Evolutionary conservation across 1,140 invertebrate species (phyloP).

Genomic region (Diabrotica undecimpunctata): DNA sequence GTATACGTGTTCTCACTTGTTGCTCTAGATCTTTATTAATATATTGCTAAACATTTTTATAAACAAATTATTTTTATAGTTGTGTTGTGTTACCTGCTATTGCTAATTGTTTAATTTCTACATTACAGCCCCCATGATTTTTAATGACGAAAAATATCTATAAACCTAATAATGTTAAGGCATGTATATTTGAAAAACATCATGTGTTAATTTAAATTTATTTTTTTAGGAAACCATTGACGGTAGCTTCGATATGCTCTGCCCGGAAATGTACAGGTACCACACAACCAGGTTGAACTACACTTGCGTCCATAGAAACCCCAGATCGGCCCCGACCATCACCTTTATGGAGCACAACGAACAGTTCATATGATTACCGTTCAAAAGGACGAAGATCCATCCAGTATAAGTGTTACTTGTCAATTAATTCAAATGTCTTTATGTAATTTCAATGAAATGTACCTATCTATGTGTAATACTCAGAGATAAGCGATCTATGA

Average conservation of each 20-base stretch:
- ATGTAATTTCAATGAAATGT: background rate
- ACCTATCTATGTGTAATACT: background rate
- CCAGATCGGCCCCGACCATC: slow-evolving; percentile 38
- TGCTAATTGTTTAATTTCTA: no score
- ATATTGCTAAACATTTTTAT: no score
- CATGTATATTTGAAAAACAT: background rate
- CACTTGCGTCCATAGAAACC: slow-evolving; percentile 26
- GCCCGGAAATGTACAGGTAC: slow-evolving; percentile 22
- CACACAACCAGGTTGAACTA: slow-evolving; percentile 18
- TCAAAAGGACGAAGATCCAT: background rate
- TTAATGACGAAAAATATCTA: no score
- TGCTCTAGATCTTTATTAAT: no score
- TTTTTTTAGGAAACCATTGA: slow-evolving; percentile 24
- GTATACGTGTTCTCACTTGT: no score
- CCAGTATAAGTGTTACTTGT: slow-evolving; percentile 15
- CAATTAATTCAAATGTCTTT: slow-evolving; percentile 9
- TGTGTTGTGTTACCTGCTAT: no score
- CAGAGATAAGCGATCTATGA: no score
- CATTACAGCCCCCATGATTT: no score
- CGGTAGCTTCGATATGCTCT: slow-evolving; percentile 15
- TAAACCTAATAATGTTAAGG: background rate
- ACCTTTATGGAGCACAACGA: slow-evolving; percentile 32
- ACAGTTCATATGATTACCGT: slow-evolving; percentile 5
- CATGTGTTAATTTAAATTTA: slow-evolving; percentile 6
- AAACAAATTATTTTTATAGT: no score